Evolutionary conservation across 1,140 invertebrate genomes (phyloP), one percentile per base, ranked within the genome.

Genomic region (Drosophila oshimai): DNA sequence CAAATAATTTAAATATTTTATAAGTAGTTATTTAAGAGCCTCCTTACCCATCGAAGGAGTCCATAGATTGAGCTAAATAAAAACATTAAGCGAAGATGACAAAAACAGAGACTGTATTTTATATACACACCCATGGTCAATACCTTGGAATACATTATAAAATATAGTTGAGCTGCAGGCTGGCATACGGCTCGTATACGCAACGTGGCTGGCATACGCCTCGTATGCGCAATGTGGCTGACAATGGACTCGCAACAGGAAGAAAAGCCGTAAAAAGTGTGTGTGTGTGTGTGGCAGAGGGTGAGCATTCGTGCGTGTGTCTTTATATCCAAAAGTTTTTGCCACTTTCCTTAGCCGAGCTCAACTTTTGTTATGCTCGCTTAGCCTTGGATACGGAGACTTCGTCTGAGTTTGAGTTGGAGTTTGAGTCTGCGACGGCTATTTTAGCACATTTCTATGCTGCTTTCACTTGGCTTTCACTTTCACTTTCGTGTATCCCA

Each of bases 291-390:
- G 41, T 37, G 44, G 36, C 24, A 31, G 9, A 22, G 9, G 31
- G 7, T 28, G 33, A 62, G 74, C 79, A 84, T 60, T 84, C 79
- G 79, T 83, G 79, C 79, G 79, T 83, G 69, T 79, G 79, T 78
- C 79, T 83, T 79, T 83, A 86, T 86, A 83, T 86, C 74, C 46
- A 83, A 84, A 84, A 84, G 36, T 84, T 84, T 84, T 86, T 86
- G 71, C 80, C 79, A 84, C 80, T 84, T 79, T 84, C 80, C 64
- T 79, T 58, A 62, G 64, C 49, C 74, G 34, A 60, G 79, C 80
- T 86, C 79, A 84, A 86, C 80, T 84, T 84, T 84, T 86, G 79
- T 84, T 86, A 86, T 84, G 74, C 75, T 60, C 80, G 80, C 71
- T 86, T 86, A 80, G 64, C 51, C 36, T 37, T 26, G 34, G 57